A percentile compares a stretch with the other conserved stretches of the same genome.
phyloP scores from a whole-genome alignment of 2,797 vertebrate species.

The Anomalospiza imberbis region DNA sequence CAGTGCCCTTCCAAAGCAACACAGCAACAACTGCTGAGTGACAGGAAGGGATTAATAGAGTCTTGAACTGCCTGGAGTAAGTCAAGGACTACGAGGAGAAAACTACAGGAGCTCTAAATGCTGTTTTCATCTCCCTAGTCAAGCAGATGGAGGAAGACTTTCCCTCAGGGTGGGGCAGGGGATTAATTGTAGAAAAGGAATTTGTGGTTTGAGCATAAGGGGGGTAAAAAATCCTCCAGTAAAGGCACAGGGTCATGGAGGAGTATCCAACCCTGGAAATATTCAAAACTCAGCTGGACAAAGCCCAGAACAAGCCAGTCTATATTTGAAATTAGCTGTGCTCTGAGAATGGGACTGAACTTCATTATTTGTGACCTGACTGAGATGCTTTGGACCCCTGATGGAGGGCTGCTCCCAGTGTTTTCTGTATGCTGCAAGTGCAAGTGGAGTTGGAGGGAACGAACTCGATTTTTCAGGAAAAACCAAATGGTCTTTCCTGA shows the following conservation, averaged over 20 bases:
- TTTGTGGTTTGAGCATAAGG: neutral
- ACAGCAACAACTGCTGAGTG: neutral
- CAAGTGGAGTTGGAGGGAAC: neutral
- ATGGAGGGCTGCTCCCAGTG: neutral
- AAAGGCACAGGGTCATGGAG: neutral
- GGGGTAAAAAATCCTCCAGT: rapidly evolving
- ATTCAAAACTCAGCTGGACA: neutral
- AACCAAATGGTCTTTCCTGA: neutral
- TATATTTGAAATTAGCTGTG: neutral
- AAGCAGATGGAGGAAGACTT: neutral
- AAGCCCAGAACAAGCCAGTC: neutral
- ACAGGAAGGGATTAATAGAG: neutral
- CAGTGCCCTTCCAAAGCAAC: neutral
- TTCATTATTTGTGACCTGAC: neutral
- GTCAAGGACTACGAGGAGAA: neutral
- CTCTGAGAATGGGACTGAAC: neutral
- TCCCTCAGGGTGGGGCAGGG: neutral
- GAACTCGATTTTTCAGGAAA: neutral
- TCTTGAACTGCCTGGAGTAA: neutral
- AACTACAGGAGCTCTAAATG: neutral
- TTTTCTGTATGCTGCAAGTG: rapidly evolving
- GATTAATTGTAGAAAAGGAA: neutral
- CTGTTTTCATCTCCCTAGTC: neutral
- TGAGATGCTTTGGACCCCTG: neutral
- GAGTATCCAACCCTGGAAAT: neutral